Percentiles rank a stretch among this genome's conserved stretches.
phyloP scores from a whole-genome alignment of 2,797 vertebrate species.

The Apogon talboti region DNA sequence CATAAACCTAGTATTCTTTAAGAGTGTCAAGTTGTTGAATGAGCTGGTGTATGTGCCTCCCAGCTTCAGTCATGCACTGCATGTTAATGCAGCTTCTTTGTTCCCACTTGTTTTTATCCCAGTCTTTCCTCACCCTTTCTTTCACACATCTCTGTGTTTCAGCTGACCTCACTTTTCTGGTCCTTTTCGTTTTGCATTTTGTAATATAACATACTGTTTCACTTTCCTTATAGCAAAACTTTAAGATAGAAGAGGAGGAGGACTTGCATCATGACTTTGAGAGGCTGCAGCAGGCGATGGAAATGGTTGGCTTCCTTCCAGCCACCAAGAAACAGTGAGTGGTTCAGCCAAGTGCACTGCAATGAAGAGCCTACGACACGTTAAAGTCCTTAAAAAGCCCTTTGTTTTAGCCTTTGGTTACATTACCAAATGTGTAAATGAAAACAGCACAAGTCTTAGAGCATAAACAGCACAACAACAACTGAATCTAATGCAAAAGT shows the following conservation, averaged over 20 bases:
- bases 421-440: constrained; percentile 22
- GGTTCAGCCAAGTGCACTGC: constrained; percentile 10
- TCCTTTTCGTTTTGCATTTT: neutral
- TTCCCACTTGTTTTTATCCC: constrained; percentile 29
- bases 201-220: neutral
- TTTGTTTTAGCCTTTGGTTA: constrained; percentile 17
- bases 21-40: constrained; percentile 54
- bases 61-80: constrained; percentile 56
- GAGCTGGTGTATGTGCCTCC: constrained; percentile 33
- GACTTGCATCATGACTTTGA: constrained; percentile 96
- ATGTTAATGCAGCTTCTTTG: constrained; percentile 70
- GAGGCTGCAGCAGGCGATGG: constrained; percentile 98
- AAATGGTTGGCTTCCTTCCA: constrained; percentile 98
- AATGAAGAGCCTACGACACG: neutral
- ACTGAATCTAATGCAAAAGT: constrained; percentile 22
- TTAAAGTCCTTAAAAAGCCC: too few relatives aligned
- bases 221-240: constrained; percentile 88
- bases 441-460: constrained; percentile 22
- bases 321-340: constrained; percentile 96
- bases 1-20: constrained; percentile 39
- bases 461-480: constrained; percentile 4
- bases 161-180: constrained; percentile 5
- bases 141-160: constrained; percentile 9
- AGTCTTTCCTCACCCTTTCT: constrained; percentile 8
- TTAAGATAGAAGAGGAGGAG: constrained; percentile 97